These are phyloP conservation scores for Drepanosiphum platanoidis DNA, from an alignment of 2,888 invertebrate genomes.

Conservation along the genomic window DNA sequence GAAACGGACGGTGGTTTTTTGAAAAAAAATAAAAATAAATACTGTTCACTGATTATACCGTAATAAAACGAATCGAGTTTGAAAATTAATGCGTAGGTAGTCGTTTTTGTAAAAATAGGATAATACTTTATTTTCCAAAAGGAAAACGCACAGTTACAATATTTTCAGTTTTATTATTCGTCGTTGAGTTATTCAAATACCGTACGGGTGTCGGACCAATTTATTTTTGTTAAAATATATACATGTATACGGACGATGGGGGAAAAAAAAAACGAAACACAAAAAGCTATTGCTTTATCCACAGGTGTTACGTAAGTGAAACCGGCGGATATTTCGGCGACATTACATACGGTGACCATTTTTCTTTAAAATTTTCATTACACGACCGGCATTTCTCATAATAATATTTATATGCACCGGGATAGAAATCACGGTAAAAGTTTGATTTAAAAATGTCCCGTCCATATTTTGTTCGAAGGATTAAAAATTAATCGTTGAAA, in stretches of 20 bases:
- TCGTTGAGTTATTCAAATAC: not conserved
- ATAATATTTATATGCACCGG: too few species aligned
- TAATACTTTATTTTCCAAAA: not conserved
- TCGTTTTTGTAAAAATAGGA: not conserved
- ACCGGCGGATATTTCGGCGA: not conserved
- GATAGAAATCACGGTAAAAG: not conserved
- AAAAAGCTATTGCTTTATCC: conserved; percentile 14
- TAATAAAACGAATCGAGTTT: not conserved
- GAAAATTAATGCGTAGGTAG: not conserved
- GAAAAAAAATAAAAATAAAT: too few species aligned
- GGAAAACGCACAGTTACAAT: not conserved
- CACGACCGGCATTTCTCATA: not conserved
- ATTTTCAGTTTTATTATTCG: not conserved
- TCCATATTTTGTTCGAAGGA: too few species aligned
- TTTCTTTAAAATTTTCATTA: not conserved
- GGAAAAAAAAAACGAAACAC: conserved; percentile 21
- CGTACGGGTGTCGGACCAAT: not conserved
- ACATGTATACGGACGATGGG: not conserved
- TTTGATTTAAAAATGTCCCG: not conserved
- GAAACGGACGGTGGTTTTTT: too few species aligned
- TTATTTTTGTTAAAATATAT: not conserved
- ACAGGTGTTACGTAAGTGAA: conserved; percentile 47
- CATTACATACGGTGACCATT: not conserved
- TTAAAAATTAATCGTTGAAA: too few species aligned
- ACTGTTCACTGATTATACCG: too few species aligned